Base-by-base conservation (phyloP, 1,140 invertebrate genomes). In the Laupala kohalensis region DNA sequence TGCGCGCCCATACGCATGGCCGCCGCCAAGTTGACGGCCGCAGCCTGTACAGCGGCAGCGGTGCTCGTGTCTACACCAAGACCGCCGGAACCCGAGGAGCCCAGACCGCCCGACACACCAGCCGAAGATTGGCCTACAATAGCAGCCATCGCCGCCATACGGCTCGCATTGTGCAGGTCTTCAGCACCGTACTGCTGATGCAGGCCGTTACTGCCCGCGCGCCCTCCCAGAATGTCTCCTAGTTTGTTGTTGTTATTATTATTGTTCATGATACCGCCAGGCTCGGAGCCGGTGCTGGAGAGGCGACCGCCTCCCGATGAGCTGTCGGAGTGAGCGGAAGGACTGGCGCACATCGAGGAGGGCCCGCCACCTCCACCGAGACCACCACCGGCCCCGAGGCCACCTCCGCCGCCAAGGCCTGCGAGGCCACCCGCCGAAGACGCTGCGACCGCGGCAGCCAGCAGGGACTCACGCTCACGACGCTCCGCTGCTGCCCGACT, bases 401-500 rank as follows among this genome's bases (percentile, higher is more conserved):
- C 76, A 67, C 75, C 63, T 73, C 76, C 74, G 74, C 76, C 74
- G 73, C 75, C 37, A 66, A 75, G 65, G 63, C 74, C 69, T 72
- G 73, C 24, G 69, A 75, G 67, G 74, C 68, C 69, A 13, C 75
- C 71, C 72, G 73, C 74, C 70, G 71, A 66, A 68, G 81, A 79
- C 5, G 86, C 86, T 4, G 88, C 90, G 25, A 84, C 84, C 73
- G 86, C 85, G 0, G 90, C 88, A 6, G 89, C 89, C 27, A 93
- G 81, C 70, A 91, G 81, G 3, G 82, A 86, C 78, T 95, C 93
- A 30, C 93, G 83, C 78, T 95, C 93, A 73, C 93, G 84, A 76
- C 93, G 85, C 77, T 95, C 93, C 25, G 93, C 94, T 6, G 94
- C 94, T 9, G 93, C 94, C 76, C 93, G 83, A 73, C 92, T 94